phyloP scores from a whole-genome alignment of 2,888 invertebrate genomes.

The Drosophila dives region DNA sequence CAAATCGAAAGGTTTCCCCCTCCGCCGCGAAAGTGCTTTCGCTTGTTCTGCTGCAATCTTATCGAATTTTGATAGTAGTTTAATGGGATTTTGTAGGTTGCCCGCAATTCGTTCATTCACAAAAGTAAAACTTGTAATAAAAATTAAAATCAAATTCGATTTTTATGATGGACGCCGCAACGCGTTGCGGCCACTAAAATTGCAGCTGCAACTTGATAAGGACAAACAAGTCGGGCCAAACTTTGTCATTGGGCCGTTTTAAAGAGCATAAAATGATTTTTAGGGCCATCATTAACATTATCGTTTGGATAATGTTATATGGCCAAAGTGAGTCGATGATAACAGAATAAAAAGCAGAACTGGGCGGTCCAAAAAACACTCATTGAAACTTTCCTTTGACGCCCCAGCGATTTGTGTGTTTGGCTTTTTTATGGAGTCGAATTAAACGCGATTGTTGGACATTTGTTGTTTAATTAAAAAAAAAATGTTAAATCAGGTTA shows the following conservation, averaged over 20 bases:
- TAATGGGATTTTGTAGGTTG: conserved; percentile 32
- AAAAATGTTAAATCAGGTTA: conserved; percentile 66
- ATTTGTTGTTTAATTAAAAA: conserved; percentile 70
- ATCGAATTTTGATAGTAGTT: conserved; percentile 54
- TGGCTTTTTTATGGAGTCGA: conserved; percentile 59
- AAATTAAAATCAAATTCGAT: conserved; percentile 67
- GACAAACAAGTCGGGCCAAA: conserved; percentile 27
- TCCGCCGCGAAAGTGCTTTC: conserved; percentile 62
- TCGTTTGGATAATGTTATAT: conserved; percentile 40
- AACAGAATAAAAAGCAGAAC: conserved; percentile 22
- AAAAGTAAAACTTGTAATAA: conserved; percentile 73
- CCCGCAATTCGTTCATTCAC: conserved; percentile 44
- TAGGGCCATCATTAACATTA: conserved; percentile 74
- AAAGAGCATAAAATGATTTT: conserved; percentile 63
- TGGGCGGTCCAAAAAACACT: conserved; percentile 35
- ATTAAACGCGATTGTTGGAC: conserved; percentile 64
- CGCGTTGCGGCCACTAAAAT: conserved; percentile 52
- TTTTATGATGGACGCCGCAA: conserved; percentile 57
- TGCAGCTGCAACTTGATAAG: conserved; percentile 49
- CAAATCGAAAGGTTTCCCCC: conserved; percentile 36
- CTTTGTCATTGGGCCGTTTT: conserved; percentile 50
- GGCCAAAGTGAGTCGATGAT: conserved; percentile 20
- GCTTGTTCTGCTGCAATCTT: conserved; percentile 68
- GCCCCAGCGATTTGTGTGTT: conserved; percentile 39
- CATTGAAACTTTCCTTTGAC: conserved; percentile 61